phyloP scores from a whole-genome alignment of 2,888 invertebrate species.

The Melieria crassipennis region DNA sequence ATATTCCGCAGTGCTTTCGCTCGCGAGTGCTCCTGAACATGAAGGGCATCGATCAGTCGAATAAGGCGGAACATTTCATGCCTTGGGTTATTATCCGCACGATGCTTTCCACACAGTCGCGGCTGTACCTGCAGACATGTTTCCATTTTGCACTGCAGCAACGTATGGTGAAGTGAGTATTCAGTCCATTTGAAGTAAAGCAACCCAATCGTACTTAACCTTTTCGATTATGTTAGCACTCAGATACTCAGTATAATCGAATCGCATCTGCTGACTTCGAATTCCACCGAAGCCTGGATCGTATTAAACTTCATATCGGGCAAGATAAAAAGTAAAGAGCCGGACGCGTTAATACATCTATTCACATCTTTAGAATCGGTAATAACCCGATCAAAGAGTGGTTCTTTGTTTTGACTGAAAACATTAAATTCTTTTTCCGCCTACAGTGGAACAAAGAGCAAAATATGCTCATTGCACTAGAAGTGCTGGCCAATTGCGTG shows the following conservation, averaged over 20 bases:
- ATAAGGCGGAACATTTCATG: conserved; percentile 60
- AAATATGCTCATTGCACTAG: conserved; percentile 61
- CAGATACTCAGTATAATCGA: conserved; percentile 57
- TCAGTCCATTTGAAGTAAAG: not conserved
- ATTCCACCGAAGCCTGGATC: conserved; percentile 64
- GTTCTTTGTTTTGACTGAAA: not conserved
- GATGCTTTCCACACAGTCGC: conserved; percentile 54
- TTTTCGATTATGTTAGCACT: conserved; percentile 45
- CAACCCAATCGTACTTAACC: not conserved
- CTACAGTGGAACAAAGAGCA: conserved; percentile 59
- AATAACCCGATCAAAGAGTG: conserved; percentile 12
- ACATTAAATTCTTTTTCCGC: not conserved
- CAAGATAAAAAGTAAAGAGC: conserved; percentile 57
- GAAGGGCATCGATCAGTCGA: conserved; percentile 59
- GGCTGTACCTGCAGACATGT: conserved; percentile 58
- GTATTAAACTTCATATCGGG: conserved; percentile 61
- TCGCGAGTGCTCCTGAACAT: conserved; percentile 58
- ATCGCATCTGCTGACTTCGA: conserved; percentile 60
- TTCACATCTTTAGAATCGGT: conserved; percentile 57
- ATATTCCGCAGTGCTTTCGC: conserved; percentile 56
- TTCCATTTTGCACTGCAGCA: conserved; percentile 52
- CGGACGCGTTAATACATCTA: conserved; percentile 58
- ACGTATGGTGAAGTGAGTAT: conserved; percentile 44
- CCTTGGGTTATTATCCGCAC: conserved; percentile 63
- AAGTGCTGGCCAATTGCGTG: conserved; percentile 57